Base-by-base conservation (phyloP, 2,888 invertebrate genomes). In the Amblyjoppa proteus region DNA sequence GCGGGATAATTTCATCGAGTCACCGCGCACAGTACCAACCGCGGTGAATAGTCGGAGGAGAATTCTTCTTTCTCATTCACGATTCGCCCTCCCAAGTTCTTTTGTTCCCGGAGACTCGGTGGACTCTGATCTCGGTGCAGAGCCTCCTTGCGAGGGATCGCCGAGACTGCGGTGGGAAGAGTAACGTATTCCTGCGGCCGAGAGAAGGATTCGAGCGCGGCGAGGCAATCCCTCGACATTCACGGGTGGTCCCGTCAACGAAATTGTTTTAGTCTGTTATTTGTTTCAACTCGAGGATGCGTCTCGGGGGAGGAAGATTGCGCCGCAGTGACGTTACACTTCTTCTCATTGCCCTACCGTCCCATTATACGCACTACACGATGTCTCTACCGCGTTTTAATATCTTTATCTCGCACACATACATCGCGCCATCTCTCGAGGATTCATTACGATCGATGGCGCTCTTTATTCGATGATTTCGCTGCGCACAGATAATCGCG, bases 191-290 rank as follows among this genome's bases (percentile, higher is more conserved):
- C 56, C 61, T n/a, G 66, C 5, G 73, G 20, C 53, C 34, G 53
- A n/a, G 73, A 68, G 56, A 73, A 71, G 73, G 73, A 41, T 73
- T 75, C 68, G 69, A 58, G 25, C 25, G 31, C 13, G 25, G 34
- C n/a, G 56, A 79, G 78, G 56, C 20, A 41, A 53, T 20, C 70
- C 68, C 81, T 68, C 77, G 77, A 84, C 77, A 74, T 81, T 81
- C 81, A 81, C 73, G 84, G 81, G 84, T 81, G 81, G 81, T 81
- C 84, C 77, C 84, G 84, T 84, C 84, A 84, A 81, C 81, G 77
- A 81, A 77, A 84, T 81, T 84, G 77, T 84, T 84, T 84, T 84
- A 84, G 73, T 77, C 81, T 81, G 76, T 77, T 84, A 77, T 84
- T 84, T 84, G 84, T 84, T 84, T 84, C 77, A 78, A 64, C 84